These are phyloP conservation scores for Cosmopolites sordidus DNA, from an alignment of 2,888 invertebrate genomes.

Conservation along the genomic window DNA sequence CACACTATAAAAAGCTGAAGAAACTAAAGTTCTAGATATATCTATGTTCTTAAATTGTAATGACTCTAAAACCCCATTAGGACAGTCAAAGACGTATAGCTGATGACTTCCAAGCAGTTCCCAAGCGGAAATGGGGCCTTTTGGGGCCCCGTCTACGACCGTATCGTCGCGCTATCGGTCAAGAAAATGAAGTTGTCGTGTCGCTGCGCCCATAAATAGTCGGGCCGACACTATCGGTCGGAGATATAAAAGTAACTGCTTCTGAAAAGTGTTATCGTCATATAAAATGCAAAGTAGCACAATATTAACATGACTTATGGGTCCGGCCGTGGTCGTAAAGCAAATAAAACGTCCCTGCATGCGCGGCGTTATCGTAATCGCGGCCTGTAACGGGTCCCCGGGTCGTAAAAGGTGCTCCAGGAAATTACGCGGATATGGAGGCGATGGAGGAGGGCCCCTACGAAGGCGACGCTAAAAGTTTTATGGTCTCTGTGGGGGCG, in stretches of 20 bases:
- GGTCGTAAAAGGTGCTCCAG: conserved; percentile 27
- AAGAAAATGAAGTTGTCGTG: conserved; percentile 17
- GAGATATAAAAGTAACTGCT: conserved; percentile 22
- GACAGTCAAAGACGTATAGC: too few species aligned
- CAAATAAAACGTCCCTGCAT: conserved; percentile 48
- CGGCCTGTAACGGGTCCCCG: conserved; percentile 37
- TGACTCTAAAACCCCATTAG: too few species aligned
- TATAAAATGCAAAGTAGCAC: conserved; percentile 32
- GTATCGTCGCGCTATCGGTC: background rate
- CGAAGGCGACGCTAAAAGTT: conserved; percentile 6
- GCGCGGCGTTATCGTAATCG: conserved; percentile 49
- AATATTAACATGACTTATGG: conserved; percentile 48
- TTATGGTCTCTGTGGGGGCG: background rate
- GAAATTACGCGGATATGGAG: conserved; percentile 39
- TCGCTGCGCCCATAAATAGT: conserved; percentile 11
- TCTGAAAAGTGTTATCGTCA: conserved; percentile 30
- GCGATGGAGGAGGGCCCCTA: conserved; percentile 27
- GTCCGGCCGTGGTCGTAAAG: conserved; percentile 46
- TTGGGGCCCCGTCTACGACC: background rate
- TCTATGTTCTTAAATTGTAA: too few species aligned
- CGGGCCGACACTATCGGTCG: conserved; percentile 16
- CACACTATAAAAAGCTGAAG: too few species aligned
- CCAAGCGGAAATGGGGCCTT: too few species aligned
- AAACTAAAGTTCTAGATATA: too few species aligned
- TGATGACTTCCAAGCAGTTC: too few species aligned